These are phyloP conservation scores for Bombus soroeensis DNA, from an alignment of 1,140 invertebrate species.

Conservation along the genomic window DNA sequence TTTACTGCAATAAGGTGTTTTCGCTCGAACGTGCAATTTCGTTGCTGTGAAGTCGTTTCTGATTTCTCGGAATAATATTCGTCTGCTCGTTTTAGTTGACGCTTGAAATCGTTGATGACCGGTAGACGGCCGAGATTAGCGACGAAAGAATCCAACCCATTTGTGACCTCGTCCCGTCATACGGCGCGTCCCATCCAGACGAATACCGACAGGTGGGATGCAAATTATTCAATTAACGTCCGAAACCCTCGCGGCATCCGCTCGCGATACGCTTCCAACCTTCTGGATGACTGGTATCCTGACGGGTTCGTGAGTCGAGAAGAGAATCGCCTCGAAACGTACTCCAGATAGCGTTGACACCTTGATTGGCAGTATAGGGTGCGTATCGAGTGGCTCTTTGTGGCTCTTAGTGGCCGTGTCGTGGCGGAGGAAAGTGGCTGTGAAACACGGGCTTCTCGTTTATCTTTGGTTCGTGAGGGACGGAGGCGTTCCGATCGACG, in stretches of 20 bases:
- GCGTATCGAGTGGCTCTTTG: constrained; percentile 50
- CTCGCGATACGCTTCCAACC: constrained; percentile 9
- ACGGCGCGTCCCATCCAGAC: background rate
- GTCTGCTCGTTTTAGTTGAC: constrained; percentile 55
- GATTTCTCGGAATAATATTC: background rate
- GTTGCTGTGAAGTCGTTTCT: background rate
- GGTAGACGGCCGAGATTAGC: constrained; percentile 8
- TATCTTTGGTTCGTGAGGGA: constrained; percentile 21
- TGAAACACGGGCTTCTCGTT: constrained; percentile 12
- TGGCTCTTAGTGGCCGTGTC: background rate
- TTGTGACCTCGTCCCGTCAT: constrained; percentile 52
- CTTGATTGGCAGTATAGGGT: constrained; percentile 72
- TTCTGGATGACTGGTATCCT: constrained; percentile 1
- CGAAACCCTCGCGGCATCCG: constrained; percentile 51
- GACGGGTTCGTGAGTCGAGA: constrained; percentile 8
- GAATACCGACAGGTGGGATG: constrained; percentile 68
- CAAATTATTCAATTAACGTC: constrained; percentile 81
- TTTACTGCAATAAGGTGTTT: constrained; percentile 14
- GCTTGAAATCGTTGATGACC: constrained; percentile 33
- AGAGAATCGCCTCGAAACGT: constrained; percentile 45
- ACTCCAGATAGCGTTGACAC: constrained; percentile 72
- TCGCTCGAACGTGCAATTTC: constrained; percentile 7
- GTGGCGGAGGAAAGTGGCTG: constrained; percentile 27
- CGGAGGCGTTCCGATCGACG: constrained; percentile 7
- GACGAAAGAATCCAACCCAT: background rate